phyloP scores from a whole-genome alignment of 2,113 vertebrate genomes.

The Zosterops borbonicus region DNA sequence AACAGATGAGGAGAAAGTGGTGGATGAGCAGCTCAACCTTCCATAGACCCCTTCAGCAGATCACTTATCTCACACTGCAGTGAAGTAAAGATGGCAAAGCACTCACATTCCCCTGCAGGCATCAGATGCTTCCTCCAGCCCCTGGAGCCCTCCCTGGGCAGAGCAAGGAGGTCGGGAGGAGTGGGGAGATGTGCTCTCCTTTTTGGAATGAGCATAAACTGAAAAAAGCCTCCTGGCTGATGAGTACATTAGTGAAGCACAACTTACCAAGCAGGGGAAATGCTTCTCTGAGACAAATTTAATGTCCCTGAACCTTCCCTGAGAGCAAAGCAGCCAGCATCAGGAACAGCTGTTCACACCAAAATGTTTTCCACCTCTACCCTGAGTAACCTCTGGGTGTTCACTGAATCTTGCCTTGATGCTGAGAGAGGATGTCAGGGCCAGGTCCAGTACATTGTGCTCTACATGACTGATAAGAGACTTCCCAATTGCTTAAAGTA shows the following conservation, averaged over 20 bases:
- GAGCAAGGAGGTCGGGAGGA: not conserved
- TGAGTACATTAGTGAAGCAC: slow-evolving; percentile 19
- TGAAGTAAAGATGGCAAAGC: not conserved
- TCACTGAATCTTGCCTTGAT: not conserved
- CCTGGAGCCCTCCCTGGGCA: not conserved
- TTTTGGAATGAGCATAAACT: not conserved
- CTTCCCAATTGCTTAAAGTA: slow-evolving; percentile 47
- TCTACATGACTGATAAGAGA: slow-evolving; percentile 47
- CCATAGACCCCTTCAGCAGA: not conserved
- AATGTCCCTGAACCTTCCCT: not conserved
- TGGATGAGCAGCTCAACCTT: not conserved
- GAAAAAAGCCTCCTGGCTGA: slow-evolving; percentile 11
- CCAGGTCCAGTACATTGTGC: slow-evolving; percentile 13
- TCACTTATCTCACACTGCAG: not conserved
- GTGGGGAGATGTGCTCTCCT: not conserved
- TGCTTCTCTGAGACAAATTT: slow-evolving; percentile 20
- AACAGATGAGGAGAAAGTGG: not conserved
- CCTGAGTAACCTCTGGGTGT: slow-evolving; percentile 15
- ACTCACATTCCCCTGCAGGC: not conserved
- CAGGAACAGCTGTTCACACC: slow-evolving; percentile 28
- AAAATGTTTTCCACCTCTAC: slow-evolving; percentile 24
- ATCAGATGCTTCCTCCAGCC: not conserved
- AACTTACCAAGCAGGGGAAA: slow-evolving; percentile 4
- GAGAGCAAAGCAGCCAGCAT: not conserved
- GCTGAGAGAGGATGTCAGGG: not conserved